These are phyloP conservation scores for Peribatodes rhomboidaria DNA, from an alignment of 2,888 invertebrate genomes.

Conservation along the genomic window DNA sequence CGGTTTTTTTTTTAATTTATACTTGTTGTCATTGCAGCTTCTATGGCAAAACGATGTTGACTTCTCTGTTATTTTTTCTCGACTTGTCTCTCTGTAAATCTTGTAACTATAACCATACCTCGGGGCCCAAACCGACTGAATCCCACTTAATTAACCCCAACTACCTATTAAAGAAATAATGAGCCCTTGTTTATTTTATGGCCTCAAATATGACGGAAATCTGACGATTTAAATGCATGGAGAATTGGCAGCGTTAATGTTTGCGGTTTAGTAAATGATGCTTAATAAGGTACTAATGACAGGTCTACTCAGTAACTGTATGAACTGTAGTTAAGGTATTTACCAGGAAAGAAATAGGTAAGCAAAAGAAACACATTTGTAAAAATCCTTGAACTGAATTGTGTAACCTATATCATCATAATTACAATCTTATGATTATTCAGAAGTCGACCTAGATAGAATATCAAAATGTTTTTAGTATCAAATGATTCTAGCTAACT, in stretches of 20 bases:
- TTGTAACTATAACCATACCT: conserved; percentile 59
- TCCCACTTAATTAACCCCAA: conserved; percentile 83
- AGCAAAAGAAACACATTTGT: neutral
- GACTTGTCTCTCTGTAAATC: conserved; percentile 6
- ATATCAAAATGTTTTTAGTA: neutral
- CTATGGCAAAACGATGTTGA: too few species aligned
- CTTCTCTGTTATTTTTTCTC: neutral
- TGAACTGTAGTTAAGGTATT: neutral
- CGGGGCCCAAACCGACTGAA: conserved; percentile 75
- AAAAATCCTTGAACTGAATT: conserved; percentile 3
- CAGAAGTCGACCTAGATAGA: conserved; percentile 2
- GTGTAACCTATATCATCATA: neutral
- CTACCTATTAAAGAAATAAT: conserved; percentile 77
- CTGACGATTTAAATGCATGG: conserved; percentile 39
- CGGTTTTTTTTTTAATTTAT: too few species aligned
- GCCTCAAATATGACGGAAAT: conserved; percentile 51
- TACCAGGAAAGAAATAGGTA: neutral
- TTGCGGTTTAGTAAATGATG: conserved; percentile 36
- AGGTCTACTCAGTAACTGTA: neutral
- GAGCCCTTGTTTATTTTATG: conserved; percentile 65
- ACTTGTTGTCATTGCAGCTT: too few species aligned
- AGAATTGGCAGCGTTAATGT: conserved; percentile 32
- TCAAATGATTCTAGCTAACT: neutral
- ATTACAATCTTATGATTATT: conserved; percentile 1
- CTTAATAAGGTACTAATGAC: conserved; percentile 1